These are phyloP conservation scores for Hypocryptadius cinnamomeus DNA, from an alignment of 2,113 vertebrate genomes.

Conservation along the genomic window DNA sequence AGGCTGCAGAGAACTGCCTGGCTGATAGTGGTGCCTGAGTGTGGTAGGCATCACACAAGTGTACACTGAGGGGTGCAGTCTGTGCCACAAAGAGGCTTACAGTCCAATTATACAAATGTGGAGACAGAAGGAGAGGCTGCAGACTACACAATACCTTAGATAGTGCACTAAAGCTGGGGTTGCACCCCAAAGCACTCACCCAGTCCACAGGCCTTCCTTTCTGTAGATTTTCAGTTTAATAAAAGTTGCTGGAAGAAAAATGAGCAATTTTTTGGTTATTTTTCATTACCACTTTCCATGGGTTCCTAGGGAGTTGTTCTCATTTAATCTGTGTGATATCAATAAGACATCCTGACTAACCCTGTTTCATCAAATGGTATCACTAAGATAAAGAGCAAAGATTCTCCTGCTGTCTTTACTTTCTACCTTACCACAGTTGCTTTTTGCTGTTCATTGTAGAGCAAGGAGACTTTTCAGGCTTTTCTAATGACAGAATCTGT, in stretches of 20 bases:
- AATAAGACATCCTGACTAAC: neutral
- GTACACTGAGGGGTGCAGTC: neutral
- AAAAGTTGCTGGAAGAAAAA: neutral
- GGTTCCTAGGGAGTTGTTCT: neutral
- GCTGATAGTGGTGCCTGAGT: neutral
- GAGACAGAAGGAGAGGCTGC: neutral
- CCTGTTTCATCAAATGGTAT: neutral
- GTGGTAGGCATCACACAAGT: neutral
- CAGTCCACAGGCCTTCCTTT: neutral
- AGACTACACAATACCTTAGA: neutral
- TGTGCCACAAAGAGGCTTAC: neutral
- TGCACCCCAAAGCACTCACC: neutral
- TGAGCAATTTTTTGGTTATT: neutral
- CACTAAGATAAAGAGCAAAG: neutral
- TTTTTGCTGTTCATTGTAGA: neutral
- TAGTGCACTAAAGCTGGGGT: neutral
- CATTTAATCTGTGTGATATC: neutral
- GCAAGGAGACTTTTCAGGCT: neutral
- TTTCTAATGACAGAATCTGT: neutral
- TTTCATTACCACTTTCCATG: neutral
- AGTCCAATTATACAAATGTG: neutral
- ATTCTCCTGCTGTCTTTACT: neutral
- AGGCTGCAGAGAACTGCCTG: neutral
- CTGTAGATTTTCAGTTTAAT: neutral
- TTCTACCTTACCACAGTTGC: neutral